Conservation (phyloP, 2,888 invertebrate genomes). For the Thereva nobilitata region DNA sequence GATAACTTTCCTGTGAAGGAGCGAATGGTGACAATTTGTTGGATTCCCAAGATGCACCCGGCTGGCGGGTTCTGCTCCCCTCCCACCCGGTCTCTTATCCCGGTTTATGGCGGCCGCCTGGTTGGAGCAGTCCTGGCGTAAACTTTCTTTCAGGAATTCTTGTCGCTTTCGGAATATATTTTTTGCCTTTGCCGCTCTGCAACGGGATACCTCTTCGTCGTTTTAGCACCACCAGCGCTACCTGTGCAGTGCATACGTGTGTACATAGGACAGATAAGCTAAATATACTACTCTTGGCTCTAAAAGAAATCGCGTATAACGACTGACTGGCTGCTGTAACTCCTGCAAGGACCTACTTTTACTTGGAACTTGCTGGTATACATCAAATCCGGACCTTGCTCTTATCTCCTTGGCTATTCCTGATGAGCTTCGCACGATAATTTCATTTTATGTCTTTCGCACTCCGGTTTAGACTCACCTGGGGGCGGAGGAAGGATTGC, state of each 20-base stretch:
- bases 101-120: conserved; percentile 24
- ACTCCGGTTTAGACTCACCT: too few species aligned
- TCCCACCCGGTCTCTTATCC: conserved; percentile 26
- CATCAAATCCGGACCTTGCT: neutral
- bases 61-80: conserved; percentile 28
- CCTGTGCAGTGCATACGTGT: conserved; percentile 14
- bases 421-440: conserved; percentile 13
- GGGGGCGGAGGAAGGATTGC: too few species aligned
- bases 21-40: conserved; percentile 34
- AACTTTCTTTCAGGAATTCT: conserved; percentile 24
- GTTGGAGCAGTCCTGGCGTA: conserved; percentile 21
- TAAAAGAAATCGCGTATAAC: too few species aligned
- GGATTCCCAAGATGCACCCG: conserved; percentile 32
- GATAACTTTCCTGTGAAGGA: conserved; percentile 24
- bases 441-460: conserved; percentile 12
- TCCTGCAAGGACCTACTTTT: too few species aligned
- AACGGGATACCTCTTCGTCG: conserved; percentile 15
- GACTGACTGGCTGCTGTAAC: too few species aligned
- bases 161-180: conserved; percentile 6
- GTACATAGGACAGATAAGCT: conserved; percentile 8
- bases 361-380: too few species aligned
- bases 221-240: conserved; percentile 17
- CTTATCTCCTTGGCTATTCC: neutral
- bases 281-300: too few species aligned
- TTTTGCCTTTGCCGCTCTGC: conserved; percentile 3